A percentile compares a stretch with the other conserved stretches of the same genome.
Evolutionary conservation across 2,888 invertebrate species (phyloP).

Genomic region (Venusia cambrica): DNA sequence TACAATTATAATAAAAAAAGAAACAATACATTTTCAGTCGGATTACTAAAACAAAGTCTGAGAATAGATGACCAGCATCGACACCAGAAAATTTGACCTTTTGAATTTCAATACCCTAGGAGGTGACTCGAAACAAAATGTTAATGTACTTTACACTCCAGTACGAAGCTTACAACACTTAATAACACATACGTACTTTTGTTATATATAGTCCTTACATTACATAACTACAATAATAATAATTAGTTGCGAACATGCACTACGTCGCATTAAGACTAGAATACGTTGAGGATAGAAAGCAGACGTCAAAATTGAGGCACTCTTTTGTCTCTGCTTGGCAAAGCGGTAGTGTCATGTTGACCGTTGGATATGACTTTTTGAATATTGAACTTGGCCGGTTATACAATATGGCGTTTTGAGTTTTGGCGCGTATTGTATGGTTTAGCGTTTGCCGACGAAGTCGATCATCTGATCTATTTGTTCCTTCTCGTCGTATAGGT

Average conservation of each 20-base stretch:
- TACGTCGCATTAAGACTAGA: conserved; percentile 78
- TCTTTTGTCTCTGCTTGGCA: conserved; percentile 62
- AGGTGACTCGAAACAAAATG: conserved; percentile 57
- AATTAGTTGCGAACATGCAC: conserved; percentile 74
- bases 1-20: conserved; percentile 47
- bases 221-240: conserved; percentile 66
- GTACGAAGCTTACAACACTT: conserved; percentile 67
- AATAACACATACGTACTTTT: conserved; percentile 62
- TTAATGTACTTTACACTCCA: conserved; percentile 68
- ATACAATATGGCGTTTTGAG: conserved; percentile 47
- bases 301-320: conserved; percentile 68
- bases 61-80: conserved; percentile 63
- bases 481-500: conserved; percentile 88
- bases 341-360: conserved; percentile 53
- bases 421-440: conserved; percentile 51
- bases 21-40: conserved; percentile 56
- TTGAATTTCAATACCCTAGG: conserved; percentile 53
- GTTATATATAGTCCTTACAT: conserved; percentile 66
- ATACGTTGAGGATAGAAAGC: conserved; percentile 80
- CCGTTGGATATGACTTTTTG: conserved; percentile 44
- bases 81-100: conserved; percentile 46
- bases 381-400: conserved; percentile 46
- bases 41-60: conserved; percentile 47
- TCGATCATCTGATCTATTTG: conserved; percentile 90
- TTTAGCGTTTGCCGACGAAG: conserved; percentile 85